Base-by-base conservation (phyloP, 2,797 vertebrate species). In the Macropodus opercularis region DNA sequence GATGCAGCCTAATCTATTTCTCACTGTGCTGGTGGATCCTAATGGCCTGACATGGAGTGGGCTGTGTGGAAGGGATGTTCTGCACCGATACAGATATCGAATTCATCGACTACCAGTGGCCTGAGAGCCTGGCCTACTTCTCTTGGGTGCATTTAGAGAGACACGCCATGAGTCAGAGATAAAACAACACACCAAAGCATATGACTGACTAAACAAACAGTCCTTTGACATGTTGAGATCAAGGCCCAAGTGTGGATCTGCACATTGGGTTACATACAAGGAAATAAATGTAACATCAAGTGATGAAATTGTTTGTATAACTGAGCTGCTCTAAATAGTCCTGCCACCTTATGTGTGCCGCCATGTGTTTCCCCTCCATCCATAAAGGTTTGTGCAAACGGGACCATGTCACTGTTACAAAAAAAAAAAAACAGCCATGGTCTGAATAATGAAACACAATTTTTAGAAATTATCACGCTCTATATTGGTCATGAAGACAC, bases 81-180 rank as follows among this genome's bases (percentile, higher is more conserved):
- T 77, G 66, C 56, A 62, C 56, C 1, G 51, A 72, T 56, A 79
- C 63, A 72, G 29, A 69, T 85, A 89, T 90, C 36, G 84, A 90
- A 68, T 46, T 10, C 31, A 82, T 87, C 22, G 83, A 85, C 74
- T 29, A 26, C 50, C 58, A 13, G 44, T 53, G 69, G 62, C 83
- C 80, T 39, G 27, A 38, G 56, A 69, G 77, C 56, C 63, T 84
- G 85, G 63, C 86, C 87, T 81, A 89, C 63, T 87, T 89, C 82
- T 79, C 70, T 44, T 54, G 82, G 71, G 58, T 67, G 59, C 65
- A 72, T 85, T 83, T 65, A 77, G 66, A 72, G 52, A 59, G 42
- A 60, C 6, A 1, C 46, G 41, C 18, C 29, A 12, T 2, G 51
- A 47, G 43, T 64, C 58, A 39, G 9, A 40, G 50, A 49, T 38